Evolutionary conservation across 2,797 vertebrate genomes (phyloP), one percentile per base, ranked within the genome.

Genomic region (Gadopsis bispinosus): DNA sequence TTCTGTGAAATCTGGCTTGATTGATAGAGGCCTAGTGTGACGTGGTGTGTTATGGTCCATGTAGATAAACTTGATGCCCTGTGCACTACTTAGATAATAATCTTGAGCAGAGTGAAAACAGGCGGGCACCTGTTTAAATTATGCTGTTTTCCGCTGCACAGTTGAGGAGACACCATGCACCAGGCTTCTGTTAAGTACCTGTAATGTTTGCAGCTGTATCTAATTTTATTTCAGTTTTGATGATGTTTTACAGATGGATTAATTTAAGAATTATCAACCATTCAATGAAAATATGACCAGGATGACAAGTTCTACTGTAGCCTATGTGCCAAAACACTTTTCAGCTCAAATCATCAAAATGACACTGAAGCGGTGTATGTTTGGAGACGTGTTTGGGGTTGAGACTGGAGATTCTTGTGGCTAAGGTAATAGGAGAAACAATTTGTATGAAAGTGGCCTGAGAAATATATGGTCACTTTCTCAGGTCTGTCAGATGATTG

Each of bases 401-500:
- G 11, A 59, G 70, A 20, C 8, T 10, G 13, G 2, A 4, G 50
- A 41, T 17, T 35, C 14, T 55, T 41, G 19, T 43, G 56, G 51
- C 62, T 47, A 59, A 70, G 35, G 41, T 45, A 68, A 74, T 47
- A 20, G 56, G 41, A 64, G 61, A 68, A 60, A 22, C 59, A 9
- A 83, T 86, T 82, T 84, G 51, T 68, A 75, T 89, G 31, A 74
- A 79, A 83, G 64, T 72, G 64, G 54, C 22, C 51, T 20, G 76
- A 84, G 43, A 80, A 87, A 86, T 73, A 74, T 67, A 69, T 37
- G 50, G 20, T 26, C 73, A 47, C 81, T 89, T 87, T 84, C 80
- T 77, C 78, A 41, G 54, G 61, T 61, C 60, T 88, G 89, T 64
- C 82, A 86, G 85, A 91, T 86, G 83, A 93, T 92, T 90, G 84